phyloP scores from a whole-genome alignment of 2,113 vertebrate species.

The Equus przewalskii region DNA sequence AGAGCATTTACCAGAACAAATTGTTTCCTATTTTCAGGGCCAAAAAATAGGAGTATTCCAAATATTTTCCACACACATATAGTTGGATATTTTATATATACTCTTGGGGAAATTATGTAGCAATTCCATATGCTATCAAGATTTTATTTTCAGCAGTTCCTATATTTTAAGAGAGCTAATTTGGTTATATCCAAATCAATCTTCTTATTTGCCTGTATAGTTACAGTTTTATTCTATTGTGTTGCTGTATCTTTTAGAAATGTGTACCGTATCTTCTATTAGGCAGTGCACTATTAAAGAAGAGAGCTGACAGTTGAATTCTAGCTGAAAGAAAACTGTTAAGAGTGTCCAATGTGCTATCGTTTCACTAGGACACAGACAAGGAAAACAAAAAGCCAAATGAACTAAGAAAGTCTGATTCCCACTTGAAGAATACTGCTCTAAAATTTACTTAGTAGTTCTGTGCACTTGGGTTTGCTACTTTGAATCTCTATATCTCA shows the following conservation, averaged over 20 bases:
- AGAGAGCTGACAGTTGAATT: background rate
- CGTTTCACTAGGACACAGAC: background rate
- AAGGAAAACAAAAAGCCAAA: background rate
- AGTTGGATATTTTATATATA: background rate
- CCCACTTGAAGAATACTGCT: background rate
- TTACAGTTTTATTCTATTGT: background rate
- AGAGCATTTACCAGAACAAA: slow-evolving; percentile 22
- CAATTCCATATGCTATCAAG: background rate
- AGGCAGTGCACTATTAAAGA: background rate
- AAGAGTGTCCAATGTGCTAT: background rate
- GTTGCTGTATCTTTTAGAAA: background rate
- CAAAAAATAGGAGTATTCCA: slow-evolving; percentile 29
- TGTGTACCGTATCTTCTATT: background rate
- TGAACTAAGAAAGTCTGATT: background rate
- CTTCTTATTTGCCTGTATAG: background rate
- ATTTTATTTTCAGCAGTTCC: background rate
- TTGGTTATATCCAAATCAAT: background rate
- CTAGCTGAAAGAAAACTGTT: background rate
- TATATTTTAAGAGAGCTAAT: slow-evolving; percentile 3
- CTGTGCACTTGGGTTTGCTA: background rate
- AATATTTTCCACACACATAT: background rate
- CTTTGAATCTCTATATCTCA: background rate
- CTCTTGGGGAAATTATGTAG: background rate
- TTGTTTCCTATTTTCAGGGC: slow-evolving; percentile 3
- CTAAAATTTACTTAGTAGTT: background rate